Evolutionary conservation across 2,888 invertebrate genomes (phyloP).

Genomic region (Petrolisthes cinctipes): DNA sequence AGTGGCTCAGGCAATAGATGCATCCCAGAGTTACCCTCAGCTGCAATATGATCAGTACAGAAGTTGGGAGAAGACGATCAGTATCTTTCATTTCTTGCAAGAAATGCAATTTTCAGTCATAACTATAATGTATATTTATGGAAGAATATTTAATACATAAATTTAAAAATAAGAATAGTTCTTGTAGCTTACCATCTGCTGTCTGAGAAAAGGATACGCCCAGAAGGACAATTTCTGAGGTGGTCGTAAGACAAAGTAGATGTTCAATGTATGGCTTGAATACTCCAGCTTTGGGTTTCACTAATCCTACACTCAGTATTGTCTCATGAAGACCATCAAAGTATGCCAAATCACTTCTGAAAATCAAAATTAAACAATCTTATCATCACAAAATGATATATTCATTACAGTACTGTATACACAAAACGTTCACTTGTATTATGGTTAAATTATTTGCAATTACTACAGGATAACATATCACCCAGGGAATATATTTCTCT

Average conservation of each 20-base stretch:
- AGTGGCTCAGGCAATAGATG: constrained; percentile 95
- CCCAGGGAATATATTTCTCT: neutral
- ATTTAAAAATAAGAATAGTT: neutral
- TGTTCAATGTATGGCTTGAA: constrained; percentile 92
- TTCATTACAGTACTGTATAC: neutral
- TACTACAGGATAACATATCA: neutral
- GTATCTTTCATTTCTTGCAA: neutral
- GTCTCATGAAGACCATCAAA: constrained; percentile 95
- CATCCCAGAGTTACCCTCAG: constrained; percentile 74
- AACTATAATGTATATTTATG: neutral
- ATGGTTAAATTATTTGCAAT: neutral
- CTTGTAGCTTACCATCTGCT: constrained; percentile 46
- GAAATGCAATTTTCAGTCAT: neutral
- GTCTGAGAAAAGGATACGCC: constrained; percentile 76
- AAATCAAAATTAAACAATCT: constrained; percentile 66
- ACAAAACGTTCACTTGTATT: neutral
- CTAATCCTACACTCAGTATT: constrained; percentile 91
- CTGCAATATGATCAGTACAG: constrained; percentile 25
- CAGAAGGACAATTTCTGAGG: constrained; percentile 90
- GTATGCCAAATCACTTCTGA: constrained; percentile 91
- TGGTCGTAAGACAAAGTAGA: constrained; percentile 91
- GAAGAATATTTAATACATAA: neutral
- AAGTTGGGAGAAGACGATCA: no score
- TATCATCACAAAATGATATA: neutral
- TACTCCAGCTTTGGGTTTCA: constrained; percentile 86